A percentile compares a stretch with the other conserved stretches of the same genome.
Evolutionary conservation across 2,888 invertebrate genomes (phyloP).

Genomic region (Drosophila parthenogenetica): DNA sequence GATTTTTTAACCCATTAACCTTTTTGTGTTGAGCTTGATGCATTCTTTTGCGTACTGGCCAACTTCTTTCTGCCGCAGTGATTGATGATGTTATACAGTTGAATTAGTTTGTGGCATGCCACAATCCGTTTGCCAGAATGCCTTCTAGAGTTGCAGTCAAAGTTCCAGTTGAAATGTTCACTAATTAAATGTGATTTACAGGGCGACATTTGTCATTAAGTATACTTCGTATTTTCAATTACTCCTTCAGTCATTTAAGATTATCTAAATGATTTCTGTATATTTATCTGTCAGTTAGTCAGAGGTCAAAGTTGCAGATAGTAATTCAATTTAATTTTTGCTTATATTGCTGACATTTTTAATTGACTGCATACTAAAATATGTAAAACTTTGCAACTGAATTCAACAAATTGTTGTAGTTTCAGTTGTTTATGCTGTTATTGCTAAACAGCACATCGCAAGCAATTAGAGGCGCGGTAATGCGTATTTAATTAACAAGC

Average conservation of each 20-base stretch:
- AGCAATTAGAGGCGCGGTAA: conserved; percentile 76
- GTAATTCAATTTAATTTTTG: conserved; percentile 63
- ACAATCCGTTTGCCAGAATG: conserved; percentile 13
- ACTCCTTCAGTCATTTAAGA: conserved; percentile 14
- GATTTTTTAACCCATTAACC: conserved; percentile 73
- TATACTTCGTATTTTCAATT: conserved; percentile 33
- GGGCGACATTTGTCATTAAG: conserved; percentile 54
- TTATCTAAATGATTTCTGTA: conserved; percentile 16
- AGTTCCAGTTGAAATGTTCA: conserved; percentile 30
- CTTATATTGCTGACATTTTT: conserved; percentile 33
- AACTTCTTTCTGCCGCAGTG: conserved; percentile 55
- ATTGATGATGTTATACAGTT: conserved; percentile 62
- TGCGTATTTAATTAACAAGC: conserved; percentile 81
- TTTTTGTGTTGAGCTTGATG: conserved; percentile 57
- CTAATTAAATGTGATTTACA: conserved; percentile 67
- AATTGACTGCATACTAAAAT: conserved; percentile 40
- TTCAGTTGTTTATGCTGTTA: conserved; percentile 35
- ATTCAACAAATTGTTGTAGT: conserved; percentile 40
- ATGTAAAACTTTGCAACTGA: conserved; percentile 56
- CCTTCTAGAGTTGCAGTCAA: conserved; percentile 5
- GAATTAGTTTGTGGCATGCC: conserved; percentile 65
- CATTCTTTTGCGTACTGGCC: conserved; percentile 44
- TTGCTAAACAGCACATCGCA: conserved; percentile 63
- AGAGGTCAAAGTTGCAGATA: conserved; percentile 45
- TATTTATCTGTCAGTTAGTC: conserved; percentile 23